These are phyloP conservation scores for Uromys caudimaculatus DNA, from an alignment of 2,797 vertebrate species.

Conservation along the genomic window DNA sequence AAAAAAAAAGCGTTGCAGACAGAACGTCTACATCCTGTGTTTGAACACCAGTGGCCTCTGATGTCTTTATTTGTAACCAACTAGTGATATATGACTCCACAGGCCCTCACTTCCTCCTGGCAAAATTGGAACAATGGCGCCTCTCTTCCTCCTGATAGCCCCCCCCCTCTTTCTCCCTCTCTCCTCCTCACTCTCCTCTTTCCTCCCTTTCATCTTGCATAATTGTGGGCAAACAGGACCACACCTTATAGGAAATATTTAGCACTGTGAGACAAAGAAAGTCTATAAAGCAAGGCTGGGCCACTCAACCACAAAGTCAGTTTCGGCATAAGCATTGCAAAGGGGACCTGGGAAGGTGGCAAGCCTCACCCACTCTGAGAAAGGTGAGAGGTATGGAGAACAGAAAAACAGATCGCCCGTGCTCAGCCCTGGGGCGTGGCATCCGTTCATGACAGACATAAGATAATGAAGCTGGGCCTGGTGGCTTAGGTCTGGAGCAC, in stretches of 20 bases:
- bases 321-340: not conserved
- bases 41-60: slow-evolving; percentile 59
- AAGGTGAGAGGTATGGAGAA: not conserved
- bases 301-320: not conserved
- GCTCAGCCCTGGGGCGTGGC: not conserved
- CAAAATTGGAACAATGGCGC: slow-evolving; percentile 4
- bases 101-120: not conserved
- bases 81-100: slow-evolving; percentile 37
- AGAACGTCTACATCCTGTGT: slow-evolving; percentile 69
- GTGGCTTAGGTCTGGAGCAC: not conserved
- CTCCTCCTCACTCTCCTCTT: not conserved
- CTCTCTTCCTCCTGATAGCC: not conserved
- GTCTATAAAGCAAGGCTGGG: not conserved
- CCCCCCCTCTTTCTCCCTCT: not conserved
- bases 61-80: slow-evolving; percentile 66
- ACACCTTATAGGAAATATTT: slow-evolving; percentile 19
- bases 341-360: not conserved
- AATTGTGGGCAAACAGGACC: slow-evolving; percentile 27
- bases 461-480: not conserved
- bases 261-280: not conserved
- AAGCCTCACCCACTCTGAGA: accelerated
- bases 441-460: not conserved
- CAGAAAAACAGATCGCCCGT: not conserved
- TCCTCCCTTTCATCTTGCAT: slow-evolving; percentile 42
- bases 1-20: slow-evolving; percentile 67